Percentiles rank a stretch among this genome's conserved stretches.
phyloP scores from a whole-genome alignment of 2,888 invertebrate genomes.

The Caenorhabditis becei region DNA sequence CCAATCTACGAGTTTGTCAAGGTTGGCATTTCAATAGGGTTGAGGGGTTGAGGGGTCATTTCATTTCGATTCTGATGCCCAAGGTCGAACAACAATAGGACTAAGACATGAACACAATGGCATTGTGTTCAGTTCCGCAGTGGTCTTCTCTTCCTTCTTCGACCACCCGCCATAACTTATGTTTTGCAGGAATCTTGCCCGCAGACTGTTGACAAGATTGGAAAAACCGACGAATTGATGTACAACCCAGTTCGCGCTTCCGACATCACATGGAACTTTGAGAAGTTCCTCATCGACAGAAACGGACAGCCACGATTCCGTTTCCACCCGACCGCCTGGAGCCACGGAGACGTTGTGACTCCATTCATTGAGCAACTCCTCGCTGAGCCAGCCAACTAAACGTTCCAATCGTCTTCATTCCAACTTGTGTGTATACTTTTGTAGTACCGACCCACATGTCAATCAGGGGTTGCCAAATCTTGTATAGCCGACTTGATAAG shows the following conservation, averaged over 20 bases:
- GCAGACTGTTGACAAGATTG: constrained; percentile 80
- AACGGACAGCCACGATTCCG: constrained; percentile 81
- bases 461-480: constrained; percentile 55
- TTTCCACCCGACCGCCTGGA: constrained; percentile 81
- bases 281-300: constrained; percentile 81
- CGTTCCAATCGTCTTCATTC: constrained; percentile 18
- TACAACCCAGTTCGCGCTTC: constrained; percentile 79
- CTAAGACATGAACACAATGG: constrained; percentile 14
- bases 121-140: constrained; percentile 51
- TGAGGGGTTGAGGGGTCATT: constrained; percentile 23
- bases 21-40: constrained; percentile 64
- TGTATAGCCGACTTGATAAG: constrained; percentile 49
- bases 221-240: constrained; percentile 80
- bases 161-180: constrained; percentile 18
- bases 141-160: constrained; percentile 1
- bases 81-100: constrained; percentile 52
- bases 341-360: constrained; percentile 79
- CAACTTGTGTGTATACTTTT: constrained; percentile 54
- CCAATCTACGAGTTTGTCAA: constrained; percentile 82
- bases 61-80: constrained; percentile 14
- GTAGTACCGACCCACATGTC: constrained; percentile 56
- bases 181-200: constrained; percentile 80
- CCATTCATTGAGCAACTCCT: constrained; percentile 77
- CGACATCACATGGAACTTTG: constrained; percentile 81
- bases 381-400: constrained; percentile 64